Base-by-base conservation (phyloP, 92 coral and sea anemone species). In the Scolanthus callimorphus region DNA sequence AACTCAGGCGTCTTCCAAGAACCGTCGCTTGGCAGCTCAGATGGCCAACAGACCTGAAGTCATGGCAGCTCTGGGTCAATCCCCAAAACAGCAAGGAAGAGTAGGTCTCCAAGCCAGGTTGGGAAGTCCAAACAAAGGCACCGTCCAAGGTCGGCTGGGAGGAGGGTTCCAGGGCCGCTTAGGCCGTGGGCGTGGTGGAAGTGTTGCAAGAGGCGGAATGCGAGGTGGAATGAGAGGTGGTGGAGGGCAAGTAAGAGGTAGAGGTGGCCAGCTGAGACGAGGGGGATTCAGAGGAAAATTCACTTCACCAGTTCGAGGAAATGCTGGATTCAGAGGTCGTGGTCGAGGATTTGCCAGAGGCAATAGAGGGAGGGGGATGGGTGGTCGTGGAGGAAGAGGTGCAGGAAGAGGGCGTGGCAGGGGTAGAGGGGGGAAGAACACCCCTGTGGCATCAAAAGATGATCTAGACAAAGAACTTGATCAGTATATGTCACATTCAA, bases 1-100 rank as follows among this genome's bases (percentile, higher is more conserved):
- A 23, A 20, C 79, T 20, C 91, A 81, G 65, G 99, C 96, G 31
- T 83, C 86, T 60, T 48, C 83, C 26, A 94, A 88, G 77, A 94
- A 94, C 57, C 84, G 95, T 17, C 84, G 99, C 49, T 88, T 94
- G 15, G 99, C 99, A 43, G 95, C 99, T 2, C 94, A 89, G 73
- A 94, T 94, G 99, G 92, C 99, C 30, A 89, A 83, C 73, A 65
- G 99, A 70, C 88, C 91, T 25, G 91, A 85, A 11, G 79, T 88
- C 17, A 84, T 88, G 66, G 96, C 85, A 21, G 82, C 83, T 17
- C 49, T 79, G 44, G 81, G 77, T 1, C 67, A 57, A 22, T 69
- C 74, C 15, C 53, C 45, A 12, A 39, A 31, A 29, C 58, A 69
- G 23, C 62, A 63, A 47, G 73, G 50, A 20, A 78, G 65, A 21